Conservation (phyloP, 1,140 invertebrate genomes). For the Whitmania pigra region DNA sequence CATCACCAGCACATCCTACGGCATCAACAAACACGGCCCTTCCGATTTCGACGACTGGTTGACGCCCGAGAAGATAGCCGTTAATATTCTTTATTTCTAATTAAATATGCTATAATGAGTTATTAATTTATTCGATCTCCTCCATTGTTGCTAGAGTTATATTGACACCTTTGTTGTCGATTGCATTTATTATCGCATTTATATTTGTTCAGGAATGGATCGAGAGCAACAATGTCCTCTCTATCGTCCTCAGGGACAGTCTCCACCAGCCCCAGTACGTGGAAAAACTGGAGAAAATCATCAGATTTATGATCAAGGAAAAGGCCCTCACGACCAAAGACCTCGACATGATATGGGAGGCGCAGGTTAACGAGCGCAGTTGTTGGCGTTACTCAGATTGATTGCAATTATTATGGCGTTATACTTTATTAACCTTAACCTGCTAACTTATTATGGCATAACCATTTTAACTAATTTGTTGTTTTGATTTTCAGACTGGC, state of each 20-base stretch:
- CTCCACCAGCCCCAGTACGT: slow-evolving; percentile 90
- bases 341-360: slow-evolving; percentile 86
- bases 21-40: slow-evolving; percentile 44
- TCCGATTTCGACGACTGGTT: slow-evolving; percentile 81
- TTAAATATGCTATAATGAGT: neutral
- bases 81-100: slow-evolving; percentile 45
- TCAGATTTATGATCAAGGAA: slow-evolving; percentile 90
- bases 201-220: slow-evolving; percentile 68
- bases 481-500: slow-evolving; percentile 33
- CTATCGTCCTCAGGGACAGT: slow-evolving; percentile 86
- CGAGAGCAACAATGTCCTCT: slow-evolving; percentile 83
- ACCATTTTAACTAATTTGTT: too few relatives aligned
- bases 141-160: neutral
- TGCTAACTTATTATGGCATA: too few relatives aligned
- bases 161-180: neutral
- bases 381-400: too few relatives aligned
- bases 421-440: too few relatives aligned
- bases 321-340: slow-evolving; percentile 76
- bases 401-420: too few relatives aligned
- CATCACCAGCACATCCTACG: slow-evolving; percentile 75
- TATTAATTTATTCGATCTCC: neutral
- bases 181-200: neutral
- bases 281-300: slow-evolving; percentile 91
- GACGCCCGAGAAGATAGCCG: slow-evolving; percentile 80
- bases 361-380: slow-evolving; percentile 52